phyloP scores from a whole-genome alignment of 2,797 vertebrate genomes.

The Yasuhikotakia modesta region DNA sequence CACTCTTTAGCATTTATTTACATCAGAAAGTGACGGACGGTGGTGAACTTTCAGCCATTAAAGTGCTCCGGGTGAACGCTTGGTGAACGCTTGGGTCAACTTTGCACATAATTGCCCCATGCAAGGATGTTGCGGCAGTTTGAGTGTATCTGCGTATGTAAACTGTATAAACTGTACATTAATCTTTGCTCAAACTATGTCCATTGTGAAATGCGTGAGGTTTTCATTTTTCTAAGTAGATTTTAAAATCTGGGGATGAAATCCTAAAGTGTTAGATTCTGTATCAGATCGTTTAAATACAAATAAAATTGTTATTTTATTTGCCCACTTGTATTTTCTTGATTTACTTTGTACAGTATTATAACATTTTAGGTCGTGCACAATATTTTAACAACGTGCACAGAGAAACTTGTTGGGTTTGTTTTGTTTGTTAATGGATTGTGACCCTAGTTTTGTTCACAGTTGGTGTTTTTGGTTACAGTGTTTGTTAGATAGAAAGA shows the following conservation, averaged over 20 bases:
- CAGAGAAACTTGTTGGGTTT: neutral
- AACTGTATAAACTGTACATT: constrained; percentile 66
- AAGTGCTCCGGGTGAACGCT: constrained; percentile 34
- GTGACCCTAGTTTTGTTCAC: constrained; percentile 15
- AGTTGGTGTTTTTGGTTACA: too few species aligned
- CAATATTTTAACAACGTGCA: too few species aligned
- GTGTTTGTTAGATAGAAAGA: too few species aligned
- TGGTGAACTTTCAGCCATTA: constrained; percentile 37
- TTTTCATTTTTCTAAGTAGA: constrained; percentile 62
- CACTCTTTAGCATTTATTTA: constrained; percentile 20
- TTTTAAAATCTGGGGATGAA: constrained; percentile 55
- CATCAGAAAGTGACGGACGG: neutral
- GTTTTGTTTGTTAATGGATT: constrained; percentile 17
- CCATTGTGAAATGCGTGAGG: constrained; percentile 69
- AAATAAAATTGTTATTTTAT: constrained; percentile 71
- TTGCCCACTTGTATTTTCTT: neutral
- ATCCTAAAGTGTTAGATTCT: constrained; percentile 48
- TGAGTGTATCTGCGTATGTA: constrained; percentile 76
- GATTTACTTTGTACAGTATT: neutral
- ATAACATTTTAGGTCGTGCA: neutral
- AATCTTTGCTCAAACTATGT: constrained; percentile 62
- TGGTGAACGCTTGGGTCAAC: constrained; percentile 23
- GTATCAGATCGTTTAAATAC: constrained; percentile 63
- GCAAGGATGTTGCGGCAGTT: constrained; percentile 65
- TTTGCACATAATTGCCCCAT: constrained; percentile 72